Percentiles rank a stretch among this genome's conserved stretches.
Conservation (phyloP, 2,113 vertebrate genomes). For the Scomber japonicus region DNA sequence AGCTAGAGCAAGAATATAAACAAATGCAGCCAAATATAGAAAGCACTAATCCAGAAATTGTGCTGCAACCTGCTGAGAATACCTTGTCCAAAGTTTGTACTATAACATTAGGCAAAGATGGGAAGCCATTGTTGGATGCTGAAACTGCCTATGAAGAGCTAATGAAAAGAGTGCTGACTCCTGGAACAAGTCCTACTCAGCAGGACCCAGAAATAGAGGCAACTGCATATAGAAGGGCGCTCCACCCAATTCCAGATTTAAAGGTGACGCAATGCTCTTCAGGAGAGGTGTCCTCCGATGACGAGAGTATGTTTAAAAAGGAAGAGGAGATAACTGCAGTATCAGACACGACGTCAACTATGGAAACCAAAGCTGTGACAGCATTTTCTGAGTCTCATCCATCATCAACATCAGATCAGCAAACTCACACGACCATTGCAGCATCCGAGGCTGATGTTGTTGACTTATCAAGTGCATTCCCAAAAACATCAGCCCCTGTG, state of each 20-base stretch:
- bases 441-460: slow-evolving; percentile 68
- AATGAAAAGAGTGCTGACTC: slow-evolving; percentile 91
- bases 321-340: slow-evolving; percentile 79
- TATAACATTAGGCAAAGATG: slow-evolving; percentile 86
- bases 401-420: slow-evolving; percentile 47
- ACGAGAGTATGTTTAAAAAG: slow-evolving; percentile 86
- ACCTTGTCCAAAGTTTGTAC: slow-evolving; percentile 82
- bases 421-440: slow-evolving; percentile 30
- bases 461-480: slow-evolving; percentile 73
- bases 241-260: slow-evolving; percentile 95
- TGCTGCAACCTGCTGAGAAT: slow-evolving; percentile 89
- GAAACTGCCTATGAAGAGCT: slow-evolving; percentile 95
- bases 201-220: slow-evolving; percentile 73
- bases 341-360: slow-evolving; percentile 73
- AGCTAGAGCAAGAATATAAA: slow-evolving; percentile 89
- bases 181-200: slow-evolving; percentile 91
- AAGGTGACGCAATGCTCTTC: slow-evolving; percentile 98
- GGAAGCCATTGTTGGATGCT: slow-evolving; percentile 92
- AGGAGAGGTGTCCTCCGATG: slow-evolving; percentile 92
- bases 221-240: slow-evolving; percentile 83
- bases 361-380: slow-evolving; percentile 57
- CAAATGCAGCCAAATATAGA: slow-evolving; percentile 85
- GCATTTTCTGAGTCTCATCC: slow-evolving; percentile 36
- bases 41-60: slow-evolving; percentile 88
- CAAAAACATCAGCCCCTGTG: slow-evolving; percentile 62